Evolutionary conservation across 2,888 invertebrate genomes (phyloP).

Genomic region (Orthosia gothica): DNA sequence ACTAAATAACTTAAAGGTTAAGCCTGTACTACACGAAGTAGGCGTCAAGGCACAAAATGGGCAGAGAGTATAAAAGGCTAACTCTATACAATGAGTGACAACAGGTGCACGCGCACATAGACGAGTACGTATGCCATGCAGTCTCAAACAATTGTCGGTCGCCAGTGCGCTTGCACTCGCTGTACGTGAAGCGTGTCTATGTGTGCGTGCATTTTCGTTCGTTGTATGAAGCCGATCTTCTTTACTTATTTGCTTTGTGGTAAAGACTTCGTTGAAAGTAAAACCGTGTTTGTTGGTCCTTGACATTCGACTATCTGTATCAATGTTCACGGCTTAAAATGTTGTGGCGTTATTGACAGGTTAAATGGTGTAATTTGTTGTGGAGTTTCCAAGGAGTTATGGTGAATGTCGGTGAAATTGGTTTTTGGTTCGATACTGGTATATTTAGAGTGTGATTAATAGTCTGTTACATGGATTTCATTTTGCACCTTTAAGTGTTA

Average conservation of each 20-base stretch:
- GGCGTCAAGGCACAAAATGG: conserved; percentile 20
- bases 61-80: background rate
- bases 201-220: background rate
- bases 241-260: background rate
- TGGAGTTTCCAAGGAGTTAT: conserved; percentile 27
- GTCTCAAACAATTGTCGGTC: background rate
- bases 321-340: conserved; percentile 51
- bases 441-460: background rate
- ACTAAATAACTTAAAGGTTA: conserved; percentile 69
- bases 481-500: background rate
- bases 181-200: background rate
- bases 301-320: conserved; percentile 66
- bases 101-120: background rate
- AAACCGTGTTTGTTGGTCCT: conserved; percentile 63
- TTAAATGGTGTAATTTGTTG: conserved; percentile 46
- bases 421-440: background rate
- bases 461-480: background rate
- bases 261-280: conserved; percentile 61
- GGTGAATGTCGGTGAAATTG: conserved; percentile 20
- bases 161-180: background rate
- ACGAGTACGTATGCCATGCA: background rate
- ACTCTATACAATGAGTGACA: background rate
- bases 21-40: conserved; percentile 53
- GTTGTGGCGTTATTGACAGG: conserved; percentile 44
- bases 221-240: background rate